Percentiles rank a stretch among this genome's conserved stretches.
Evolutionary conservation across 2,888 invertebrate genomes (phyloP).

Genomic region (Ptychoptera albimana): DNA sequence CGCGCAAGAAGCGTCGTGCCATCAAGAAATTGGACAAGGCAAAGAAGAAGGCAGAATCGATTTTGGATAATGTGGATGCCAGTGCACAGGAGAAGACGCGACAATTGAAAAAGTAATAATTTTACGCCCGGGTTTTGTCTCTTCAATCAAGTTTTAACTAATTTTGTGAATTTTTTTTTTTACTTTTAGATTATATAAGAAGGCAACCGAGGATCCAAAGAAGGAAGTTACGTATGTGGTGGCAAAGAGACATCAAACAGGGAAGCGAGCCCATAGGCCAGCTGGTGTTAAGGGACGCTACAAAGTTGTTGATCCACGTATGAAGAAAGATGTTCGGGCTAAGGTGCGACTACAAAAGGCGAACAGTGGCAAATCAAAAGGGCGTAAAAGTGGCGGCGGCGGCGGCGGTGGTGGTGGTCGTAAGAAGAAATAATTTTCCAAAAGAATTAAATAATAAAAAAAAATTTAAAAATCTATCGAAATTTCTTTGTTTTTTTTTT

Average conservation of each 20-base stretch:
- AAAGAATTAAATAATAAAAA: too few species aligned
- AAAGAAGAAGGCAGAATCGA: slow-evolving; percentile 87
- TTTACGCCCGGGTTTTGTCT: slow-evolving; percentile 34
- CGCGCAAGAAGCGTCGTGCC: slow-evolving; percentile 87
- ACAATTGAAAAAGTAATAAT: slow-evolving; percentile 53
- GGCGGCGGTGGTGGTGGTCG: too few species aligned
- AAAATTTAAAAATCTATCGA: too few species aligned
- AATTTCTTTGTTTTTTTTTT: too few species aligned
- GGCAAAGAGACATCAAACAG: slow-evolving; percentile 69
- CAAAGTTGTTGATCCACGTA: slow-evolving; percentile 87
- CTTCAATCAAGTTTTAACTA: slow-evolving; percentile 2
- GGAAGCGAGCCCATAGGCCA: slow-evolving; percentile 63
- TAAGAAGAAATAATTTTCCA: too few species aligned
- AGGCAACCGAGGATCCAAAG: slow-evolving; percentile 69
- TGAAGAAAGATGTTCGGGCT: slow-evolving; percentile 84
- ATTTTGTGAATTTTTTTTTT: slow-evolving; percentile 4
- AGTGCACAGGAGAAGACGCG: slow-evolving; percentile 85
- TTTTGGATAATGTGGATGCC: slow-evolving; percentile 80
- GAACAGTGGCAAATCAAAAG: too few species aligned
- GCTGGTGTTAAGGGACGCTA: slow-evolving; percentile 81
- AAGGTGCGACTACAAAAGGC: background rate
- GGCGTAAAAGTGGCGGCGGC: too few species aligned
- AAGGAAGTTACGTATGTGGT: slow-evolving; percentile 88
- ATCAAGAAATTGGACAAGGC: slow-evolving; percentile 77
- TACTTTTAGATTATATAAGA: slow-evolving; percentile 57